These are phyloP conservation scores for Stigmatopora argus DNA, from an alignment of 2,113 vertebrate genomes.

Conservation along the genomic window DNA sequence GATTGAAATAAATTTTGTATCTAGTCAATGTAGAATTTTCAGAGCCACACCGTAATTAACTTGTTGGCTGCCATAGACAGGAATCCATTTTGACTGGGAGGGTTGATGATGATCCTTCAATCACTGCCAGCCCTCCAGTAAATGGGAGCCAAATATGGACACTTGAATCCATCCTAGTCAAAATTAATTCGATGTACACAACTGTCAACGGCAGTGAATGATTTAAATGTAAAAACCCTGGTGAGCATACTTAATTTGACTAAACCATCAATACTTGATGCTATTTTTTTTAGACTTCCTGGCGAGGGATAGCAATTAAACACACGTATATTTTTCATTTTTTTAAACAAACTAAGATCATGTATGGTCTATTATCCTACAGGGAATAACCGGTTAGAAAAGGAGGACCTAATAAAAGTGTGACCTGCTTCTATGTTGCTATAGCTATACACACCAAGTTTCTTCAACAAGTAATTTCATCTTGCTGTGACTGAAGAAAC, in stretches of 20 bases:
- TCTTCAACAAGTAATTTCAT: slow-evolving; percentile 38
- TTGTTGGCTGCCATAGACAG: too few relatives aligned
- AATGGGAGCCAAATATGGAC: too few relatives aligned
- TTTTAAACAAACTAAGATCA: neutral
- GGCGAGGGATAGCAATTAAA: neutral
- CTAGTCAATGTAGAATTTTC: neutral
- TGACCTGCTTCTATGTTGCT: slow-evolving; percentile 38
- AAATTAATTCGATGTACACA: too few relatives aligned
- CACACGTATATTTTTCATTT: neutral
- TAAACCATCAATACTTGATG: neutral
- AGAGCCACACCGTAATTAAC: neutral
- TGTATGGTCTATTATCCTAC: neutral
- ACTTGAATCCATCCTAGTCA: too few relatives aligned
- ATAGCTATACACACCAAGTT: slow-evolving; percentile 54
- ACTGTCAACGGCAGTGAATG: too few relatives aligned
- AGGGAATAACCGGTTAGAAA: neutral
- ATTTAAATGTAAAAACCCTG: too few relatives aligned
- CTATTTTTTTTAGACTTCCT: neutral
- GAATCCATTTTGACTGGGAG: too few relatives aligned
- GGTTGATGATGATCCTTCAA: too few relatives aligned
- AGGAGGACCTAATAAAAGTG: slow-evolving; percentile 8
- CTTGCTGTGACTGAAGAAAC: slow-evolving; percentile 11
- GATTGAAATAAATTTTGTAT: neutral
- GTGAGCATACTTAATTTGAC: neutral
- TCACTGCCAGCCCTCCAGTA: too few relatives aligned